A percentile compares a stretch with the other conserved stretches of the same genome.
These are phyloP conservation scores for Passer domesticus DNA, from an alignment of 2,113 vertebrate species.

Conservation along the genomic window DNA sequence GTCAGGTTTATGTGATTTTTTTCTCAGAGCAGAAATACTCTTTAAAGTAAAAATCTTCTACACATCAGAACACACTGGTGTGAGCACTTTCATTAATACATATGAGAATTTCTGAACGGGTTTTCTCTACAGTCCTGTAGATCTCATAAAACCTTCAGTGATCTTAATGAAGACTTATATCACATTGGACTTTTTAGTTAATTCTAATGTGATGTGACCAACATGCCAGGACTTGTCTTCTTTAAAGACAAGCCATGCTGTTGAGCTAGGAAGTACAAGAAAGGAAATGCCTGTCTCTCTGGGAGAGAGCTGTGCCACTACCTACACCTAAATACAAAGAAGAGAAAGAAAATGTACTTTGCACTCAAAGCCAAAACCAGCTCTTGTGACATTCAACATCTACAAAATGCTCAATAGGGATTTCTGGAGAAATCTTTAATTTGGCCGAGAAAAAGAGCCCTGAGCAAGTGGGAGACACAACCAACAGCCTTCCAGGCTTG, in stretches of 20 bases:
- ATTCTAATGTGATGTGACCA: background rate
- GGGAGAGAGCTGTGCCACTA: background rate
- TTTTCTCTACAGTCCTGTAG: background rate
- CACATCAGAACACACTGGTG: background rate
- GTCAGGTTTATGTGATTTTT: background rate
- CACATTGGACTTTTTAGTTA: background rate
- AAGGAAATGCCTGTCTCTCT: background rate
- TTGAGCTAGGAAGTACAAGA: background rate
- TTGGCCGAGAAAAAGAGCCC: background rate
- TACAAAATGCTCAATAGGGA: background rate
- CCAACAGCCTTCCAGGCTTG: background rate
- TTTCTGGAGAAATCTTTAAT: background rate
- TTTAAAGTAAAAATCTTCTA: background rate
- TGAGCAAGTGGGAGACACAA: background rate
- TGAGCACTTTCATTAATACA: background rate
- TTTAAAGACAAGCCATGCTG: background rate
- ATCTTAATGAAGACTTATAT: background rate
- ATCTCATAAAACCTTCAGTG: background rate
- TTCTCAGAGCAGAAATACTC: background rate
- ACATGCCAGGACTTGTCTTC: background rate
- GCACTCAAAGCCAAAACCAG: fast-evolving
- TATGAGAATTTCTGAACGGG: background rate
- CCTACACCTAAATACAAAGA: background rate
- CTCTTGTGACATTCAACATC: background rate
- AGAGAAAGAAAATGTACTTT: background rate